Evolutionary conservation across 2,888 invertebrate genomes (phyloP), one percentile per base, ranked within the genome.

Genomic region (Vanessa cardui): DNA sequence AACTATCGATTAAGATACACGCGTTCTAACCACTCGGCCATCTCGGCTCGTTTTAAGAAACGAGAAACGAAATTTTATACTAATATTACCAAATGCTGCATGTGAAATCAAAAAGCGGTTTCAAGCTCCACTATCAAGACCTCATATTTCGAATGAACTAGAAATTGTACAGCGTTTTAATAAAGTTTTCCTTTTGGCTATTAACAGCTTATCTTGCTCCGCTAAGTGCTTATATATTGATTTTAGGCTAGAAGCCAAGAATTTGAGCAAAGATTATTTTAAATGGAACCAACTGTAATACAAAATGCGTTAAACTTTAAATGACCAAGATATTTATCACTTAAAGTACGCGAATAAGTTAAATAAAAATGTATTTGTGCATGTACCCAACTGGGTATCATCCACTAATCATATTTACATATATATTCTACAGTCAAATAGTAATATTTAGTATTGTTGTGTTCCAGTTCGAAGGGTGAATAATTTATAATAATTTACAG

Each of bases 201-300:
- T 56, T 56, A 56, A 56, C 16, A 33, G 56, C 56, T 56, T 56
- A 56, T 56, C 56, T 56, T 56, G 33, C 18, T 68, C 39, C 39
- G 12, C 39, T 39, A 39, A 39, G 39, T 39, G 39, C 39, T 66
- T 66, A 66, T 66, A 62, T 66, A 68, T 68, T 68, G 68, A 68
- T 64, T 68, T 68, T 68, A 64, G 68, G 68, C 68, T 39, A 46
- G 47, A 33, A 68, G 68, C 68, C 68, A 68, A 68, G 68, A 68
- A 54, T 59, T 64, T 64, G 31, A 68, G 60, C 54, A 50, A 64
- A 68, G 64, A 59, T 64, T 64, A 64, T 64, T 64, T 64, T 68
- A 64, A 68, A 68, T 64, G 60, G 60, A 60, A 68, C 68, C 60
- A 60, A 54, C 64, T 60, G 49, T 58, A 59, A 20, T 60, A 64